A percentile compares a stretch with the other conserved stretches of the same genome.
Conservation (phyloP, 2,888 invertebrate species). For the Eurytoma adleriae region DNA sequence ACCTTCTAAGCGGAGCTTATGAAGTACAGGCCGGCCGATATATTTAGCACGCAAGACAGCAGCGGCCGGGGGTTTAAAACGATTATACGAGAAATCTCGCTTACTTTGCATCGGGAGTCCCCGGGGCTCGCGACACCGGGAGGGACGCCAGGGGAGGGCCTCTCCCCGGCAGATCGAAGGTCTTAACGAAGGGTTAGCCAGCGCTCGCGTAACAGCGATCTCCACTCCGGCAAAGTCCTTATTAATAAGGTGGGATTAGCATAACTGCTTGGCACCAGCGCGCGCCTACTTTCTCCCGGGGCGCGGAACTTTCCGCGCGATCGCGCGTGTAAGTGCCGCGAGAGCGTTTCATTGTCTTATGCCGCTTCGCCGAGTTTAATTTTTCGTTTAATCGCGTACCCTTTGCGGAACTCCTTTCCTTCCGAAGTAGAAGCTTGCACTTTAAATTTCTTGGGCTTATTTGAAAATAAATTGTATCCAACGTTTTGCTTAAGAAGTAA, state of each 20-base stretch:
- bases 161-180: slow-evolving; percentile 58
- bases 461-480: too few species aligned
- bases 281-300: slow-evolving; percentile 45
- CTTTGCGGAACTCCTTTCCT: neutral
- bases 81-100: slow-evolving; percentile 71
- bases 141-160: slow-evolving; percentile 22
- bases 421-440: too few species aligned
- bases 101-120: slow-evolving; percentile 61
- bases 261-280: slow-evolving; percentile 66
- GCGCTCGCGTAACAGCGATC: slow-evolving; percentile 65
- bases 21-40: slow-evolving; percentile 34
- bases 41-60: slow-evolving; percentile 31
- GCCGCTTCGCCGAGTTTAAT: slow-evolving; percentile 39
- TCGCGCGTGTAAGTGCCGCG: slow-evolving; percentile 13
- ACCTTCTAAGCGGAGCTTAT: slow-evolving; percentile 41
- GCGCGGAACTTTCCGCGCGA: slow-evolving; percentile 16
- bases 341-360: slow-evolving; percentile 44
- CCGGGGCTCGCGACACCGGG: neutral
- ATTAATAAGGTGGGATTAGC: slow-evolving; percentile 71
- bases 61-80: slow-evolving; percentile 66
- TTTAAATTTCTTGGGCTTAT: too few species aligned
- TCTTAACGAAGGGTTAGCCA: slow-evolving; percentile 67
- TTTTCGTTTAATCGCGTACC: slow-evolving; percentile 44
- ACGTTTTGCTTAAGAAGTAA: too few species aligned
- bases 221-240: slow-evolving; percentile 69